Base-by-base conservation (phyloP, 2,113 vertebrate genomes). In the Vombatus ursinus region DNA sequence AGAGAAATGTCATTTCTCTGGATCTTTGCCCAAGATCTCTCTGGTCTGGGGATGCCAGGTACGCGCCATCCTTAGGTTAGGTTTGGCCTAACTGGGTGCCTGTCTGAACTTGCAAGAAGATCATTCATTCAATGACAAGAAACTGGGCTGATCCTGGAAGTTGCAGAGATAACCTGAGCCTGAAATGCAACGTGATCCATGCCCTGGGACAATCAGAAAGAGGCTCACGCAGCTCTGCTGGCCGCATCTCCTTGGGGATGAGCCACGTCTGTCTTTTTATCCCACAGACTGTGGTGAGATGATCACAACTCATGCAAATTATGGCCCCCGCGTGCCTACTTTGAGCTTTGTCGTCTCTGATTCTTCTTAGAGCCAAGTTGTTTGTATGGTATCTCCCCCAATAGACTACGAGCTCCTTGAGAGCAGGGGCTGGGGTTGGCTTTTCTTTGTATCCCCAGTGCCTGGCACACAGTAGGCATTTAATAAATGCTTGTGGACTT, bases 281-380 rank as follows among this genome's bases (percentile, higher is more conserved):
- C 25, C 24, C 53, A 54, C 25, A 26, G 53, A 54, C 24, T 23
- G 6, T 54, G 53, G 8, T 25, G 28, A 37, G 31, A 68, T 68
- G 37, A 68, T 31, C 12, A 37, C 31, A 68, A 14, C 31, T 14
- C 31, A 12, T 68, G 61, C 61, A 5, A 4, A 37, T 37, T 68
- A 0, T 6, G 11, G 28, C 26, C 28, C 26, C 57, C 57, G 0
- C 57, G 0, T 3, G 9, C 0, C 9, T 61, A 2, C 26, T 61
- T 28, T 31, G 11, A 12, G 57, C 57, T 37, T 31, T 31, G 37
- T 4, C 0, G 3, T 68, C 57, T 37, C 11, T 61, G 0, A 54
- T 3, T 8, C 31, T 68, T 68, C 57, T 61, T 31, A 37, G 57
- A 61, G 28, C 1, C 12, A 37, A 68, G 57, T 61, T 31, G 28